A percentile compares a stretch with the other conserved stretches of the same genome.
Evolutionary conservation across 92 coral and sea anemone genomes (phyloP).

Genomic region (Epizoanthus fatuus): DNA sequence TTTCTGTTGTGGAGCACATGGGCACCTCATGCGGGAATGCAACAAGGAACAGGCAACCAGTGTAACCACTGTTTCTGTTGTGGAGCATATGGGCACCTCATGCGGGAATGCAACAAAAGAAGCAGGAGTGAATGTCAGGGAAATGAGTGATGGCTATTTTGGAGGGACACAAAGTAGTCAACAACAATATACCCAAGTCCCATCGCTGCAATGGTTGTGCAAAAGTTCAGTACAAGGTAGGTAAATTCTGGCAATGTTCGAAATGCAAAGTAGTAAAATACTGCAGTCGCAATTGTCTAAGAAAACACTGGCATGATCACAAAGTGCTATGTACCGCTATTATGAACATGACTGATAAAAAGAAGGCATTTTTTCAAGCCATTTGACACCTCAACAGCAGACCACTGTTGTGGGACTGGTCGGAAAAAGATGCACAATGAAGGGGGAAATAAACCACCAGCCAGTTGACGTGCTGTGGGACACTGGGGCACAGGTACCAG

Average conservation of each 20-base stretch:
- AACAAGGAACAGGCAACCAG: slow-evolving; percentile 57
- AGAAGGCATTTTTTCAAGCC: slow-evolving; percentile 28
- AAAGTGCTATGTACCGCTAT: slow-evolving; percentile 49
- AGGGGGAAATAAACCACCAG: slow-evolving; percentile 48
- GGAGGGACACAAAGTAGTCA: slow-evolving; percentile 54
- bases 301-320: slow-evolving; percentile 54
- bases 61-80: slow-evolving; percentile 72
- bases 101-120: slow-evolving; percentile 52
- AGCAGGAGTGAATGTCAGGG: slow-evolving; percentile 11
- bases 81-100: slow-evolving; percentile 64
- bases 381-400: slow-evolving; percentile 60
- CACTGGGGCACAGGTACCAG: slow-evolving; percentile 75
- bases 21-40: no score
- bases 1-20: no score
- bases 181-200: slow-evolving; percentile 21
- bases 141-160: slow-evolving; percentile 40
- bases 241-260: slow-evolving; percentile 40
- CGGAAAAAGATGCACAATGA: slow-evolving; percentile 64
- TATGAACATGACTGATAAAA: slow-evolving; percentile 13
- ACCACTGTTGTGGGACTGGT: slow-evolving; percentile 45
- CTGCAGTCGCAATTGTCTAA: slow-evolving; percentile 48
- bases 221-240: slow-evolving; percentile 14
- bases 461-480: slow-evolving; percentile 63
- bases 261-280: slow-evolving; percentile 43
- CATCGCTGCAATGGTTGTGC: slow-evolving; percentile 26